Base-by-base conservation (phyloP, 2,113 vertebrate genomes). In the Hystrix brachyura region DNA sequence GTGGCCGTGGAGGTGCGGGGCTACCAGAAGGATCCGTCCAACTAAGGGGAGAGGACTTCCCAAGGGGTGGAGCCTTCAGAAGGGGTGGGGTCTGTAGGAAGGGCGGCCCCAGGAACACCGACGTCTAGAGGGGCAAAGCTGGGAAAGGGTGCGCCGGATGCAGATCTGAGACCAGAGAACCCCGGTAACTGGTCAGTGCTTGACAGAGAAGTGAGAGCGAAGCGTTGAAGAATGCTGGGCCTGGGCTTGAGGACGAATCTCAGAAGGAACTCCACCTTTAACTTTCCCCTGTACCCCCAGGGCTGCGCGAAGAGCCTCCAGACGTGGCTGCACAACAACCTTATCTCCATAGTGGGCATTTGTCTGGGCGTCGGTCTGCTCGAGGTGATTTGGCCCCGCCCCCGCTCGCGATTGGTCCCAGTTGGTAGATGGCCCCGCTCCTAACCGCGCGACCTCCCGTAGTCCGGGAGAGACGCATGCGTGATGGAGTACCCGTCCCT, bases 361-460 rank as follows among this genome's bases (percentile, higher is more conserved):
- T 98, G 98, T 81, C 98, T 98, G 87, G 98, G 98, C 12, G 87
- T 98, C 80, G 98, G 97, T 7, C 96, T 98, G 10, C 92, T 98
- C 14, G 98, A 98, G 98, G 98, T 98, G 84, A 98, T 9, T 59
- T 38, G 55, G 72, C 21, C 60, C 86, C 7, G n/a, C 43, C 69
- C 90, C 38, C 21, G 4, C 4, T 17, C 7, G 13, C 46, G 6
- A 82, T 34, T 62, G 57, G 60, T 34, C 21, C 3, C 15, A 15
- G 29, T 19, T 51, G 9, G 9, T 14, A 67, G 21, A 34, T 7
- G 51, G 60, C 43, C 80, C 38, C 3, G 17, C 92, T 74, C 80
- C 79, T 67, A 19, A 6, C 2, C 1, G 72, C 7, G 3, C 7
- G 32, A 9, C 38, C 43, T 38, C 11, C 1, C 23, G 11, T 12